A percentile compares a stretch with the other conserved stretches of the same genome.
Conservation (phyloP, 2,113 vertebrate genomes). For the Albula goreensis region DNA sequence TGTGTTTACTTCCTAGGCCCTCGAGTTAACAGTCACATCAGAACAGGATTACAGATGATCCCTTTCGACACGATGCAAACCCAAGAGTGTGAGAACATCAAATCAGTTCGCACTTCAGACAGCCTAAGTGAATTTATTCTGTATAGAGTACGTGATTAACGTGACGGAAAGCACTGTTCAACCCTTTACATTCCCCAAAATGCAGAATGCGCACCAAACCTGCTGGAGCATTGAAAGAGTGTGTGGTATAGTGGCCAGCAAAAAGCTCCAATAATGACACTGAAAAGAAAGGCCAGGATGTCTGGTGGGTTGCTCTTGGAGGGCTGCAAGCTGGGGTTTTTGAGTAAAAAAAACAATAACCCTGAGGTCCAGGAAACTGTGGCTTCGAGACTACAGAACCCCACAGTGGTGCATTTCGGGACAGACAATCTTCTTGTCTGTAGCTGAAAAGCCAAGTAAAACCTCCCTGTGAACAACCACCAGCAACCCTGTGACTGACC, state of each 20-base stretch:
- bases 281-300: background rate
- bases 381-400: background rate
- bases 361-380: background rate
- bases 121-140: background rate
- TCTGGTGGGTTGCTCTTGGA: background rate
- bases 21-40: constrained; percentile 2
- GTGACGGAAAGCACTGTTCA: background rate
- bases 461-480: constrained; percentile 10
- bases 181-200: background rate
- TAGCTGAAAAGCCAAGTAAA: background rate
- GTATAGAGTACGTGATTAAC: background rate
- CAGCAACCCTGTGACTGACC: background rate
- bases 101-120: background rate
- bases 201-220: background rate
- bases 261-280: background rate
- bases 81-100: background rate
- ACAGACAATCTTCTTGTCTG: constrained; percentile 7
- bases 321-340: background rate
- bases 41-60: constrained; percentile 21
- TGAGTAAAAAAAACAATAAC: background rate
- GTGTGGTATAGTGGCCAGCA: background rate
- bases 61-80: background rate
- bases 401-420: background rate
- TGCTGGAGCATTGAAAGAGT: background rate
- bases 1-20: background rate